Evolutionary conservation across 1,140 invertebrate species (phyloP), one percentile per base, ranked within the genome.

Genomic region (Paralvinella palmiformis): DNA sequence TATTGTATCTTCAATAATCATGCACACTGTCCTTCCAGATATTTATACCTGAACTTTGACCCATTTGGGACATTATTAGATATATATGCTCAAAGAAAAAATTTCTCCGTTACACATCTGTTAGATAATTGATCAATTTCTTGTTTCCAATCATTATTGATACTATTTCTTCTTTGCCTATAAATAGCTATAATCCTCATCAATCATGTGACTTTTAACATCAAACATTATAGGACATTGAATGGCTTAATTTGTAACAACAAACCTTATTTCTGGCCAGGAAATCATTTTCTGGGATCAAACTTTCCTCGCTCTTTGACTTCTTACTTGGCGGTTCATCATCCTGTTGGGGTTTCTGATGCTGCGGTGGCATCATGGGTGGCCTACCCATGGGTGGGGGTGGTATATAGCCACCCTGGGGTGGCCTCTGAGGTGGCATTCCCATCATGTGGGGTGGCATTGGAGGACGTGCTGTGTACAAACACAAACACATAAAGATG

Each of bases 311-410:
- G 0, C 91, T 93, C 60, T 93, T 88, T 36, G 88, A 77, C 76
- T 94, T 91, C 80, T 98, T 98, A 20, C 86, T 82, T 0, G 89
- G 85, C 1, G 94, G 92, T 75, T 94, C 93, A 60, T 95, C 92
- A 32, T 90, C 89, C 36, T 67, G 67, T 29, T 62, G 65, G 10
- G 66, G 72, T 60, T 31, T 36, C 13, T 22, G 48, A 20, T 32
- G 29, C 10, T 44, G 59, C 24, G 37, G 24, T 1, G 37, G 59
- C 22, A 56, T 35, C 7, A 44, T 27, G 13, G 58, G 58, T 22
- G 58, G 58, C 17, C 20, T 22, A 17, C 32, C 37, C 58, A 59
- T 59, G 17, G 63, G 68, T 71, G 70, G 69, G 58, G 66, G 68
- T 63, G 66, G 68, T 55, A 24, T 32, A 58, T 60, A 32, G 57